phyloP scores from a whole-genome alignment of 2,888 invertebrate genomes.

The Salticus scenicus region DNA sequence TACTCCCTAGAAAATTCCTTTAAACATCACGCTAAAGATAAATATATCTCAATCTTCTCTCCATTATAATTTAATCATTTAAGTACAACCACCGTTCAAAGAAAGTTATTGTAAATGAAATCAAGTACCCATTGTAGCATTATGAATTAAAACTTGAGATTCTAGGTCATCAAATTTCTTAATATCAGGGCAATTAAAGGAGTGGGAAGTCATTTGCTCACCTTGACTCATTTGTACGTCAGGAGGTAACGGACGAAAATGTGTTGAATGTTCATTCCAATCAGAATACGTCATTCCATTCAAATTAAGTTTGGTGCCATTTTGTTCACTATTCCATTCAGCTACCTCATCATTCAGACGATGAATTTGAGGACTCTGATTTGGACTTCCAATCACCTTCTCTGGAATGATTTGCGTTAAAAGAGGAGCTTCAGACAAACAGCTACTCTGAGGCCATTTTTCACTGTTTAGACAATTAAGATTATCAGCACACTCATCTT shows the following conservation, averaged over 20 bases:
- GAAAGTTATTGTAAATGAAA: too few relatives aligned
- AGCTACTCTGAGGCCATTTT: neutral
- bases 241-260: too few relatives aligned
- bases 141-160: conserved; percentile 16
- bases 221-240: neutral
- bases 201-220: conserved; percentile 6
- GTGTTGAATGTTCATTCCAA: too few relatives aligned
- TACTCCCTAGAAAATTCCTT: too few relatives aligned
- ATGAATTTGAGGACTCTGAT: neutral
- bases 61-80: too few relatives aligned
- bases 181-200: too few relatives aligned
- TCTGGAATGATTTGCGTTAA: neutral
- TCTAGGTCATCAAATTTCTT: neutral
- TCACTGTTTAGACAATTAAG: neutral
- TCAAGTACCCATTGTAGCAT: conserved; percentile 4
- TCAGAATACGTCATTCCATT: too few relatives aligned
- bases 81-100: too few relatives aligned
- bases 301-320: too few relatives aligned
- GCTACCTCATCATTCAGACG: neutral
- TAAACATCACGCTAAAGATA: too few relatives aligned
- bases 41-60: too few relatives aligned
- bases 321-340: neutral
- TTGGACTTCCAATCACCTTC: neutral
- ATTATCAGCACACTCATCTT: neutral
- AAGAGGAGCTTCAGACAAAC: neutral